Evolutionary conservation across 2,888 invertebrate genomes (phyloP).

Genomic region (Pycnomerus fuliginosus): DNA sequence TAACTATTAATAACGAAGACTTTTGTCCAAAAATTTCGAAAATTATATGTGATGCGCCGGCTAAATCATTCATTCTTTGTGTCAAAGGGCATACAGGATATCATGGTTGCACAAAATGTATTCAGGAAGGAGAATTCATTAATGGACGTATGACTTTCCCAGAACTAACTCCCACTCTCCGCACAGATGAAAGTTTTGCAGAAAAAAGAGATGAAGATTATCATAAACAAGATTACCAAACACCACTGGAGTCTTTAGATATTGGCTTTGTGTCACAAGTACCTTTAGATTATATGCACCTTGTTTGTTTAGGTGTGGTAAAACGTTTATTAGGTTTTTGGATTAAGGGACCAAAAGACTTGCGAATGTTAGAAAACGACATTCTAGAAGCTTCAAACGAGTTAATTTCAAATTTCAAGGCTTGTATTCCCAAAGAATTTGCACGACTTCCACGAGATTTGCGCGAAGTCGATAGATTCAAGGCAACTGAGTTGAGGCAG

Average conservation of each 20-base stretch:
- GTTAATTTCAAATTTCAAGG: constrained; percentile 1
- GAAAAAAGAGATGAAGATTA: constrained; percentile 18
- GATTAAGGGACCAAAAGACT: constrained; percentile 7
- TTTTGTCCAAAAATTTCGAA: background rate
- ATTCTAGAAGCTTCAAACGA: background rate
- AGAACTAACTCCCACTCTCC: constrained; percentile 3
- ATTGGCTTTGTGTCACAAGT: constrained; percentile 24
- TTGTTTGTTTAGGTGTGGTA: constrained; percentile 27
- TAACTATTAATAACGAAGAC: background rate
- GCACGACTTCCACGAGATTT: constrained; percentile 27
- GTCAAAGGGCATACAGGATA: constrained; percentile 1
- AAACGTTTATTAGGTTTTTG: constrained; percentile 21
- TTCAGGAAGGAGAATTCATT: background rate
- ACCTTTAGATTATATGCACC: constrained; percentile 15
- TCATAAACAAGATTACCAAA: constrained; percentile 21
- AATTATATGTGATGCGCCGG: constrained; percentile 1
- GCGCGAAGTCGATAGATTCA: constrained; percentile 26
- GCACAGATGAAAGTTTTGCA: constrained; percentile 13
- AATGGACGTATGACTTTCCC: constrained; percentile 8
- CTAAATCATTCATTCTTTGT: constrained; percentile 1
- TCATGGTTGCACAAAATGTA: constrained; percentile 1
- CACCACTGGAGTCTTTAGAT: constrained; percentile 20
- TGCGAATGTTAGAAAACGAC: constrained; percentile 1
- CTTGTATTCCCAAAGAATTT: constrained; percentile 27
- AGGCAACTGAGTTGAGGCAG: constrained; percentile 31